A percentile compares a stretch with the other conserved stretches of the same genome.
Evolutionary conservation across 2,113 vertebrate species (phyloP).

Genomic region (Mormyrus lacerda): DNA sequence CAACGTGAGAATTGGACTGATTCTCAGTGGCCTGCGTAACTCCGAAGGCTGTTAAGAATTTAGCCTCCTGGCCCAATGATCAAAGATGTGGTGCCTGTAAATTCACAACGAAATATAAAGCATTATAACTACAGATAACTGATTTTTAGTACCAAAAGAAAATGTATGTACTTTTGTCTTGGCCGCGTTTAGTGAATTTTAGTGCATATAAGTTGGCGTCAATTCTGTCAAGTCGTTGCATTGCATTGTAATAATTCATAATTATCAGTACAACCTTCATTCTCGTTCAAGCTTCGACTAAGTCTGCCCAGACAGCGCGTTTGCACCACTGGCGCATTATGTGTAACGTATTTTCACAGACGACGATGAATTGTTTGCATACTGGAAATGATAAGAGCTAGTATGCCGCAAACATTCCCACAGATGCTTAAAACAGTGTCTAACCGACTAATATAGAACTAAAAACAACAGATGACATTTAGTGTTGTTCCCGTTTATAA

Average conservation of each 20-base stretch:
- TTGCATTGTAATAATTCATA: background rate
- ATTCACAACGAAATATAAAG: background rate
- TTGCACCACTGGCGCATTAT: background rate
- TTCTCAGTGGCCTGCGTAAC: background rate
- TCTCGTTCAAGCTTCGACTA: background rate
- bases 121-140: background rate
- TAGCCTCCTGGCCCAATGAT: background rate
- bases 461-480: background rate
- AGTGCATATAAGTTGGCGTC: background rate
- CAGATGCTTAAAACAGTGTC: background rate
- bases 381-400: background rate
- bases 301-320: background rate
- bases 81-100: background rate
- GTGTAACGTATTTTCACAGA: background rate
- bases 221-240: background rate
- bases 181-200: background rate
- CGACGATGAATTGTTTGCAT: background rate
- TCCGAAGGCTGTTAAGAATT: background rate
- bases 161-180: background rate
- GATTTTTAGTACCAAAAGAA: background rate
- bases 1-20: background rate
- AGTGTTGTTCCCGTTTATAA: background rate
- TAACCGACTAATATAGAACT: background rate
- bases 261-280: background rate
- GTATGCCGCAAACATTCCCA: background rate